Evolutionary conservation across 1,140 invertebrate genomes (phyloP), one percentile per base, ranked within the genome.

Genomic region (Papilio helenus): DNA sequence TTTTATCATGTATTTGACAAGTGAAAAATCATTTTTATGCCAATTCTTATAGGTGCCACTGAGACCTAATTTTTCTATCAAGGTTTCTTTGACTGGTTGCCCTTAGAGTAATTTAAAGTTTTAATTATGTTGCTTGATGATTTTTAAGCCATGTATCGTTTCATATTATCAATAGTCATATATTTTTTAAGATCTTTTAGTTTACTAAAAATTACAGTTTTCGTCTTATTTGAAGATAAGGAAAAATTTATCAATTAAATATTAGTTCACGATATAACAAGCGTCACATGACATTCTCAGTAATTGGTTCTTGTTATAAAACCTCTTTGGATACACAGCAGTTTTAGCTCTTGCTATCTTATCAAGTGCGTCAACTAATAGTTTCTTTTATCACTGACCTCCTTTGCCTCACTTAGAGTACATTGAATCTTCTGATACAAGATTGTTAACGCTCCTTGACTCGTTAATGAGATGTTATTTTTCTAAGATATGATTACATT

Each of bases 31-130:
- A 26, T 76, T 58, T 49, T 29, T 76, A 16, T 76, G 26, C 26
- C 16, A 18, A 16, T 39, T 34, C 29, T 29, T 26, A 29, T 18
- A 5, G 3, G 18, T 55, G n/a, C 4, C n/a, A 55, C 12, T 10
- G 16, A 76, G 26, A n/a, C 72, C 72, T 76, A 76, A 55, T 34
- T 58, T 42, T 39, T 39, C 34, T 76, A 83, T 83, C 72, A 51
- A 83, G 82, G 84, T 85, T 80, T 83, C 74, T 85, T 58, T 73
- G 76, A 83, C 84, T 42, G 82, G 84, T 79, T 78, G 79, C 78
- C 84, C 82, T 85, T 85, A 55, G 14, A 83, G 72, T 49, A 14
- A 23, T 23, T 74, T 74, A 23, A 46, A n/a, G 4, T 20, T 44
- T 20, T 39, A 8, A 18, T n/a, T 44, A 49, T 9, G 10, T 23